Evolutionary conservation across 23 tunicate species (phyloP), one percentile per base, ranked within the genome.

Genomic region (Phallusia fumigata): DNA sequence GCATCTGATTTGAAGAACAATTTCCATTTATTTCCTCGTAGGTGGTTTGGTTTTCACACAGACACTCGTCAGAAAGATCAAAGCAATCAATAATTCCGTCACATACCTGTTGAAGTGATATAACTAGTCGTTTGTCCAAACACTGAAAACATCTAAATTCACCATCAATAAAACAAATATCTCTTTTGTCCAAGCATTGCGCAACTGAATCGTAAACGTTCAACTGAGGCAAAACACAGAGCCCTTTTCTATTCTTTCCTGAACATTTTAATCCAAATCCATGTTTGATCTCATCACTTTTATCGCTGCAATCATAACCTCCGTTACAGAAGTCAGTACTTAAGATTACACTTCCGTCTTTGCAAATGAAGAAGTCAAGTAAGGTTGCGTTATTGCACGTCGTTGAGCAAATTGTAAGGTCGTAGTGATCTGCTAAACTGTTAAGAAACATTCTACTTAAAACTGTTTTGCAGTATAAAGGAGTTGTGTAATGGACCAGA

Each of bases 71-170:
- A 30, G 78, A 74, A 24, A 74, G 28, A 31, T 74, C 78, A 15
- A 33, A 74, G 45, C 78, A 74, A 31, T 74, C 78, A 8, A 74
- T 16, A 28, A 74, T 19, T 3, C 78, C 78, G 78, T 74, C 35
- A 74, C 78, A 74, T 10, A 74, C 78, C 45, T 74, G 78, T 5
- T 74, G 28, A 19, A 19, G 28, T 33, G 78, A 74, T 10, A 74
- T 31, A 10, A 74, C 22, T 3, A 74, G 78, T 33, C 35, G 40
- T 33, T 35, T 35, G 16, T 74, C 78, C 35, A 74, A 31, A 31
- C 78, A 74, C n/a, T 35, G 78, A 74, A 74, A 74, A 31, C 78
- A 74, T 74, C 45, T 30, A 10, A 74, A 35, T 33, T 74, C 5
- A 13, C 78, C 78, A 33, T 74, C 35, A 30, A 74, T 33, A 74